Percentiles rank a stretch among this genome's conserved stretches.
Evolutionary conservation across 1,140 invertebrate species (phyloP).

Genomic region (Liolophura sinensis): DNA sequence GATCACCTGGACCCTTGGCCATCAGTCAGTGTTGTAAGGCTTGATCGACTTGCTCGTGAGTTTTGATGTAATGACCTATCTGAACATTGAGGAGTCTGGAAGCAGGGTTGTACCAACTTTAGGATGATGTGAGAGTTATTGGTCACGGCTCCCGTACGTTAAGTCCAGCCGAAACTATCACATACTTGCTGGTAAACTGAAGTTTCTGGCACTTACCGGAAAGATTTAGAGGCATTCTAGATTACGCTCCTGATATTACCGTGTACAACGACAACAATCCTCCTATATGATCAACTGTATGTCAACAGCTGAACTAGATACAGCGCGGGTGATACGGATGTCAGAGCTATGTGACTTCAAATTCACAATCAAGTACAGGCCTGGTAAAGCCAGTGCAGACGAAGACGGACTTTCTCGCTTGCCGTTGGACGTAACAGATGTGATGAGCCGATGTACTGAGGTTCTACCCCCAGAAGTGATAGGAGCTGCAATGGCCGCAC

Average conservation of each 20-base stretch:
- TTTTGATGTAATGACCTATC: constrained; percentile 39
- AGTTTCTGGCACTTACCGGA: constrained; percentile 18
- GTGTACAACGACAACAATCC: constrained; percentile 20
- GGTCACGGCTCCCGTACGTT: constrained; percentile 30
- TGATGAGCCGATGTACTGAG: not conserved
- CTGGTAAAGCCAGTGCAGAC: constrained; percentile 11
- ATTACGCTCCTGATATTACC: constrained; percentile 10
- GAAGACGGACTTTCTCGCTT: constrained; percentile 12
- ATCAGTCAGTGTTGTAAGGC: constrained; percentile 11
- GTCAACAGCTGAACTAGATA: constrained; percentile 10
- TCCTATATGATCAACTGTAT: constrained; percentile 4
- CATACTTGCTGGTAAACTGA: constrained; percentile 20
- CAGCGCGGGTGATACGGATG: constrained; percentile 8
- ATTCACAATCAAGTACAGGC: constrained; percentile 11
- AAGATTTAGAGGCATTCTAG: constrained; percentile 11
- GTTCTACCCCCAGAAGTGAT: not conserved
- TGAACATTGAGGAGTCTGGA: constrained; percentile 53
- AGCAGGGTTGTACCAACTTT: constrained; percentile 54
- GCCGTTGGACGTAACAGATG: constrained; percentile 3
- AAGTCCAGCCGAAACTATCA: constrained; percentile 21
- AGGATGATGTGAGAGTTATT: constrained; percentile 24
- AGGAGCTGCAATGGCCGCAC: not conserved
- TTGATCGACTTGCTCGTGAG: constrained; percentile 38
- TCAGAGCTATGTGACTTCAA: constrained; percentile 16
- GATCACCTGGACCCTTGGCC: constrained; percentile 13